A percentile compares a stretch with the other conserved stretches of the same genome.
Evolutionary conservation across 2,888 invertebrate species (phyloP).

Genomic region (Therioaphis trifolii): DNA sequence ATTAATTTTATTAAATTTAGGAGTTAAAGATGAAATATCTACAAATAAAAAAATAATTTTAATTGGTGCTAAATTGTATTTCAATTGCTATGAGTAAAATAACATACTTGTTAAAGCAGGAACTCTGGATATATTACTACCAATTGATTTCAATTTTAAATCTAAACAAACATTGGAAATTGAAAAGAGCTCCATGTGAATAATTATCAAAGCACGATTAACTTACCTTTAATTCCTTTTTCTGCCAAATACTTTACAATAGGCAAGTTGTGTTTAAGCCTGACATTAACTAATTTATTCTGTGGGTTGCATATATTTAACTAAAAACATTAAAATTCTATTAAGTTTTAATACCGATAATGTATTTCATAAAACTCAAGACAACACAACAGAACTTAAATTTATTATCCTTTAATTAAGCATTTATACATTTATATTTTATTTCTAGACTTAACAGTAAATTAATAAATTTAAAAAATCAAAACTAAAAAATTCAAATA

Average conservation of each 20-base stretch:
- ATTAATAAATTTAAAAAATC: no score
- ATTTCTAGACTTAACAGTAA: no score
- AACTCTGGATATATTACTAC: constrained; percentile 22
- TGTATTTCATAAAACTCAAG: no score
- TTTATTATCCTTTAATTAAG: no score
- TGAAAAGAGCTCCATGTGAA: neutral
- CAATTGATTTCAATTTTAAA: constrained; percentile 48
- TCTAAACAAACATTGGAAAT: constrained; percentile 7
- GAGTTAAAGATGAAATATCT: constrained; percentile 49
- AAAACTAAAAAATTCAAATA: no score
- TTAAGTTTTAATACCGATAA: neutral
- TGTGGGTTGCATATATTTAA: constrained; percentile 43
- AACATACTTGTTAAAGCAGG: constrained; percentile 39
- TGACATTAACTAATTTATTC: constrained; percentile 54
- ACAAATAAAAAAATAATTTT: neutral
- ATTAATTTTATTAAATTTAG: constrained; percentile 28
- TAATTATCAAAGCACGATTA: neutral
- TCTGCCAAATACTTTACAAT: constrained; percentile 49
- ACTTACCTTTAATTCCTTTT: constrained; percentile 46
- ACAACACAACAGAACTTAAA: no score
- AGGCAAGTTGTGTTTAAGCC: constrained; percentile 50
- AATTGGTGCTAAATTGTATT: neutral
- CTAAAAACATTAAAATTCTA: constrained; percentile 12
- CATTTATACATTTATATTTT: no score
- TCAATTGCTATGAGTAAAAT: neutral